A percentile compares a stretch with the other conserved stretches of the same genome.
Conservation (phyloP, 2,113 vertebrate genomes). For the Trachemys scripta region DNA sequence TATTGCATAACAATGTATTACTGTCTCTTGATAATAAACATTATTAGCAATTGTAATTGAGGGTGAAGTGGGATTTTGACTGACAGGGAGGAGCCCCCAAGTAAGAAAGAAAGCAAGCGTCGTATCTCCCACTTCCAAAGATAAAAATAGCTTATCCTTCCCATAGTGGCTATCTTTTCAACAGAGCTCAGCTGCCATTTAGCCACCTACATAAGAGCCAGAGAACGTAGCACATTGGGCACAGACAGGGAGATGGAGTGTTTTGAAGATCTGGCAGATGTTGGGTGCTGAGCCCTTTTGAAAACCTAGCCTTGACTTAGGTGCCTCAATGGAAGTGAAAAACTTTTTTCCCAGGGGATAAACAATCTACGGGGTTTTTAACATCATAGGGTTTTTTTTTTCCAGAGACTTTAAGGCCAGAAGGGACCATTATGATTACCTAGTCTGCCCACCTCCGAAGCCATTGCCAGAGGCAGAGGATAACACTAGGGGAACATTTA, state of each 20-base stretch:
- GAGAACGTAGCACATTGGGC: not conserved
- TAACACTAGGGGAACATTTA: not conserved
- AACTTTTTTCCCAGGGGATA: not conserved
- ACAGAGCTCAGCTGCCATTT: not conserved
- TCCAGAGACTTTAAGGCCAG: not conserved
- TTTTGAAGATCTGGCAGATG: not conserved
- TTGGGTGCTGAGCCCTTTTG: not conserved
- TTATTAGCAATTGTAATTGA: slow-evolving; percentile 36
- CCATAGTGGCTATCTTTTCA: not conserved
- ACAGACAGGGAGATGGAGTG: not conserved
- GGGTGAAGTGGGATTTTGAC: slow-evolving; percentile 1
- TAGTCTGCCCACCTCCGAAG: not conserved
- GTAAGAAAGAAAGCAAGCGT: not conserved
- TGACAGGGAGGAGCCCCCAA: not conserved
- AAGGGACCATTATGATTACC: too few species aligned
- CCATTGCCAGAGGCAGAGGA: not conserved
- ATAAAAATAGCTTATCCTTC: not conserved
- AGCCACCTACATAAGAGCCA: not conserved
- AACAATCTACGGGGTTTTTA: not conserved
- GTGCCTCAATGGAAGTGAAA: too few species aligned
- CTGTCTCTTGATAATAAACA: not conserved
- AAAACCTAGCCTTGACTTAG: not conserved
- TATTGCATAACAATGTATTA: not conserved
- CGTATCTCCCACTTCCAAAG: not conserved
- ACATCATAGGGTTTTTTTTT: not conserved